A percentile compares a stretch with the other conserved stretches of the same genome.
phyloP scores from a whole-genome alignment of 2,888 invertebrate genomes.

The Camponotus fellah region DNA sequence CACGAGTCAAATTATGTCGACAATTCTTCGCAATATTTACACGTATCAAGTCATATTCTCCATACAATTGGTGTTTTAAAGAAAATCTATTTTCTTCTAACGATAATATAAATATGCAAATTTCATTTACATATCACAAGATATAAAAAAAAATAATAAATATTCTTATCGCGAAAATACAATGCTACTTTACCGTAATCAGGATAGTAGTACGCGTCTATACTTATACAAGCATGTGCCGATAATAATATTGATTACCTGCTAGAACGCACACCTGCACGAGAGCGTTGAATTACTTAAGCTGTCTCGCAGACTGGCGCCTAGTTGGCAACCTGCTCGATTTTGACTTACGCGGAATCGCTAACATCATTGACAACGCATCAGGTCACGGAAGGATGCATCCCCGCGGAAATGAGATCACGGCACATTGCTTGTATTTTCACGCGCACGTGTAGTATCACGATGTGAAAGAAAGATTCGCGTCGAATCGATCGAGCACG shows the following conservation, averaged over 20 bases:
- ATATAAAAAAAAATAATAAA: neutral
- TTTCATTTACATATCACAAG: neutral
- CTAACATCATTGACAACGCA: conserved; percentile 26
- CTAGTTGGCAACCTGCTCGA: conserved; percentile 44
- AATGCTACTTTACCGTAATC: neutral
- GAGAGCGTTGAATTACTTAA: conserved; percentile 71
- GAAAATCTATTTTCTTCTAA: neutral
- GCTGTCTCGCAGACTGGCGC: conserved; percentile 53
- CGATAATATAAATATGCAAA: neutral
- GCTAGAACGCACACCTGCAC: conserved; percentile 71
- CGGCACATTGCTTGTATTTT: conserved; percentile 58
- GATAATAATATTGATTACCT: conserved; percentile 79
- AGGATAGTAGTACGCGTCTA: conserved; percentile 21
- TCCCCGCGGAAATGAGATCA: conserved; percentile 55
- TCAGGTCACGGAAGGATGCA: conserved; percentile 44
- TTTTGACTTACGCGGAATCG: conserved; percentile 36
- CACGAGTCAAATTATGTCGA: neutral
- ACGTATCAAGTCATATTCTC: neutral
- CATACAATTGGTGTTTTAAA: neutral
- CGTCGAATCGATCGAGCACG: conserved; percentile 61
- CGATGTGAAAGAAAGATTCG: conserved; percentile 40
- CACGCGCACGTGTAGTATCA: conserved; percentile 51
- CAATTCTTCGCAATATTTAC: neutral
- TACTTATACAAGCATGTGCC: conserved; percentile 49
- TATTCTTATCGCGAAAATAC: neutral